phyloP scores from a whole-genome alignment of 2,113 vertebrate species.

The Anolis sagrei region DNA sequence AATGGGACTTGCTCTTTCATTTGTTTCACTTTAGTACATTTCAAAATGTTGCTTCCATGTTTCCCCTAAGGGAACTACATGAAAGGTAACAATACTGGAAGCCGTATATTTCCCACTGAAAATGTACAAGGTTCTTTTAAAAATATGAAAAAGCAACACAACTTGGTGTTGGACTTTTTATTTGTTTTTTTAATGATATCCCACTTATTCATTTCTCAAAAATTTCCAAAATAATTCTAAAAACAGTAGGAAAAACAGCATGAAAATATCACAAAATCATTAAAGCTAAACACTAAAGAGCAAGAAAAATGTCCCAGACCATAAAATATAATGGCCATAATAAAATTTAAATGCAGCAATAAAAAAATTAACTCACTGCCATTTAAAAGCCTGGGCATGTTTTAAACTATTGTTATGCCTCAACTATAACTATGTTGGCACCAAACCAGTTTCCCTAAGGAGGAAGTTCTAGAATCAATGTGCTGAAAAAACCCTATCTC shows the following conservation, averaged over 20 bases:
- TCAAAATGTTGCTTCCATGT: not conserved
- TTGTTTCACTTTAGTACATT: not conserved
- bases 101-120: not conserved
- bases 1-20: too few species aligned
- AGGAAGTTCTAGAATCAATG: not conserved
- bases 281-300: not conserved
- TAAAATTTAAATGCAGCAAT: not conserved
- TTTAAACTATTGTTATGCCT: not conserved
- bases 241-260: not conserved
- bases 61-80: not conserved
- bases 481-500: not conserved
- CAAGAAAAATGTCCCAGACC: not conserved
- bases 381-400: not conserved
- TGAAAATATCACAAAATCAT: not conserved
- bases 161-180: not conserved
- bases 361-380: not conserved
- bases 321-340: not conserved
- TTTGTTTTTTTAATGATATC: not conserved
- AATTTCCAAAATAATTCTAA: not conserved
- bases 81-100: not conserved
- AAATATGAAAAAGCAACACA: not conserved
- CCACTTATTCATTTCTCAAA: not conserved
- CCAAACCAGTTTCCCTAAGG: not conserved
- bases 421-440: not conserved
- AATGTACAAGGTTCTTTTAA: not conserved